Evolutionary conservation across 2,113 vertebrate species (phyloP).

Genomic region (Oxyura jamaicensis): DNA sequence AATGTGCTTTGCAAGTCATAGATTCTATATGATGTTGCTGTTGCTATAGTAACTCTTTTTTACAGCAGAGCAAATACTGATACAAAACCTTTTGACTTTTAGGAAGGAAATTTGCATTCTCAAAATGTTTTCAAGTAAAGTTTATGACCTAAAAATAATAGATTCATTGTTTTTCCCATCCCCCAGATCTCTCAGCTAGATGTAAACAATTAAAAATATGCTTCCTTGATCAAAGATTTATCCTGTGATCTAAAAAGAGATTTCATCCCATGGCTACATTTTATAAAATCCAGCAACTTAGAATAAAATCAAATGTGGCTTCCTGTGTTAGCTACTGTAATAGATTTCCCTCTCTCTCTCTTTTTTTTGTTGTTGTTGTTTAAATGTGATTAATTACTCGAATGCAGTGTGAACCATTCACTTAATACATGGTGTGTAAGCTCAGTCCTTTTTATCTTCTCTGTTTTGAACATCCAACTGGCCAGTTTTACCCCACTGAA

Average conservation of each 20-base stretch:
- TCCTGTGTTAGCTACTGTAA: conserved; percentile 30
- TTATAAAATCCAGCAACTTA: conserved; percentile 22
- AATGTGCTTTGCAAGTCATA: conserved; percentile 53
- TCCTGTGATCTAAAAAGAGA: conserved; percentile 7
- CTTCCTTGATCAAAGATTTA: conserved; percentile 13
- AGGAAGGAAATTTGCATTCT: conserved; percentile 38
- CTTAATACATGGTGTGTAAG: conserved; percentile 63
- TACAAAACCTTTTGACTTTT: conserved; percentile 47
- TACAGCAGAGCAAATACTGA: conserved; percentile 41
- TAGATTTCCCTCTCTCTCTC: neutral
- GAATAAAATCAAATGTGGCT: conserved; percentile 27
- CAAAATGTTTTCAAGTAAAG: conserved; percentile 47
- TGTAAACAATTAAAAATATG: conserved; percentile 35
- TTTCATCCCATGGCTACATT: neutral
- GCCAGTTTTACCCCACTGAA: conserved; percentile 60
- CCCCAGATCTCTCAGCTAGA: neutral
- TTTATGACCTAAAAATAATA: conserved; percentile 55
- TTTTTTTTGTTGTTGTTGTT: neutral
- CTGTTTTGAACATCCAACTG: conserved; percentile 52
- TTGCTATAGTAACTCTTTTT: conserved; percentile 75
- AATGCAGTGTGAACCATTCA: conserved; percentile 63
- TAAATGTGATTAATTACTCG: conserved; percentile 69
- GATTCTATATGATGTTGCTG: conserved; percentile 56
- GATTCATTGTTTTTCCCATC: conserved; percentile 23
- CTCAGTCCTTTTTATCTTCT: conserved; percentile 60